These are phyloP conservation scores for Edolisoma coerulescens DNA, from an alignment of 2,113 vertebrate species.

Conservation along the genomic window DNA sequence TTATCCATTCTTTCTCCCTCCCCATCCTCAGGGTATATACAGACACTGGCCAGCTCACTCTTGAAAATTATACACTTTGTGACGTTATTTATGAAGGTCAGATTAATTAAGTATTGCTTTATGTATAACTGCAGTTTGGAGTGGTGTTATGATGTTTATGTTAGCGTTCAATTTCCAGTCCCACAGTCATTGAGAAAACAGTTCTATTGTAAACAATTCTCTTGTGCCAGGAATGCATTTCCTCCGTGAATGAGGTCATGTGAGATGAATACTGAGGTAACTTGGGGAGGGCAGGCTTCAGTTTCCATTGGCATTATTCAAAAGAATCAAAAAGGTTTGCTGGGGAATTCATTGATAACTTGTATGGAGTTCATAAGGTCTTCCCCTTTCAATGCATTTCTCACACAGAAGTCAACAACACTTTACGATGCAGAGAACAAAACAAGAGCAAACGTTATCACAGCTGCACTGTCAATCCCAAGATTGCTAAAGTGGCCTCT, in stretches of 20 bases:
- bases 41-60: not conserved
- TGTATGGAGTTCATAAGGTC: not conserved
- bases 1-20: not conserved
- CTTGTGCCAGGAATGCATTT: conserved; percentile 1
- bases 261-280: not conserved
- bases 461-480: not conserved
- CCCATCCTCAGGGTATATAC: not conserved
- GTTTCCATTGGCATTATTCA: not conserved
- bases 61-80: not conserved
- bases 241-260: not conserved
- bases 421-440: not conserved
- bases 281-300: not conserved
- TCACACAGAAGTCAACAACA: not conserved
- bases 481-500: not conserved
- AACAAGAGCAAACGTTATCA: not conserved
- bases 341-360: not conserved
- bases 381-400: not conserved
- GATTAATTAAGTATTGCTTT: conserved; percentile 18
- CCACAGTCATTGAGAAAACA: conserved; percentile 32
- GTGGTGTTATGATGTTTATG: not conserved
- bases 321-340: not conserved
- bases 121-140: not conserved
- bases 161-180: not conserved
- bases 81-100: not conserved
- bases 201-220: conserved; percentile 13